Percentiles rank a stretch among this genome's conserved stretches.
phyloP scores from a whole-genome alignment of 2,113 vertebrate species.

The Periophthalmus modestus region DNA sequence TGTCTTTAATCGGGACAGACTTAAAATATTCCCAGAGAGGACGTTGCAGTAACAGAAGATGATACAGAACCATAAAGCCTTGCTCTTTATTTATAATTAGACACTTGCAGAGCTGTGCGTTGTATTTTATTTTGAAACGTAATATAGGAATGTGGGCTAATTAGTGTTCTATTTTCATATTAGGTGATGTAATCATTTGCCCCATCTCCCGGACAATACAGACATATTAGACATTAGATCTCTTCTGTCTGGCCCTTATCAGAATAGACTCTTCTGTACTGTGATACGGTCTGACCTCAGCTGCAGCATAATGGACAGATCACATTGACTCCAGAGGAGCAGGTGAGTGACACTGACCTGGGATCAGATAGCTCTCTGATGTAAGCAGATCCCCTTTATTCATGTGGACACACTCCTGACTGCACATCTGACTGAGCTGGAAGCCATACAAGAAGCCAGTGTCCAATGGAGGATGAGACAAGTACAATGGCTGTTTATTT shows the following conservation, averaged over 20 bases:
- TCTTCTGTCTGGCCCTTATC: constrained; percentile 22
- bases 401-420: constrained; percentile 46
- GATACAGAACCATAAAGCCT: neutral
- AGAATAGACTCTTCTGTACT: constrained; percentile 21
- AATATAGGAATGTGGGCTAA: neutral
- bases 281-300: constrained; percentile 34
- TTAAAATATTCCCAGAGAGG: neutral
- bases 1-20: neutral
- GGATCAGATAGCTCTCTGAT: constrained; percentile 46
- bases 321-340: constrained; percentile 42
- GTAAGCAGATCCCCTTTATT: constrained; percentile 46
- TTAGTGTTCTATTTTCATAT: constrained; percentile 21
- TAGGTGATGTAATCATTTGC: neutral
- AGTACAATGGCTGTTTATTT: constrained; percentile 44
- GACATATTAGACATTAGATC: constrained; percentile 13
- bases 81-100: neutral
- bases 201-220: neutral
- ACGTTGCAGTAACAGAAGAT: neutral
- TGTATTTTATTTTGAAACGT: neutral
- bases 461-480: constrained; percentile 15
- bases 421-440: constrained; percentile 41
- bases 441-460: constrained; percentile 20
- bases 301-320: constrained; percentile 31
- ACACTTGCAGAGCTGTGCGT: neutral
- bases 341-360: constrained; percentile 43